Percentiles rank a stretch among this genome's conserved stretches.
phyloP scores from a whole-genome alignment of 2,113 vertebrate species.

The Entomyzon cyanotis region DNA sequence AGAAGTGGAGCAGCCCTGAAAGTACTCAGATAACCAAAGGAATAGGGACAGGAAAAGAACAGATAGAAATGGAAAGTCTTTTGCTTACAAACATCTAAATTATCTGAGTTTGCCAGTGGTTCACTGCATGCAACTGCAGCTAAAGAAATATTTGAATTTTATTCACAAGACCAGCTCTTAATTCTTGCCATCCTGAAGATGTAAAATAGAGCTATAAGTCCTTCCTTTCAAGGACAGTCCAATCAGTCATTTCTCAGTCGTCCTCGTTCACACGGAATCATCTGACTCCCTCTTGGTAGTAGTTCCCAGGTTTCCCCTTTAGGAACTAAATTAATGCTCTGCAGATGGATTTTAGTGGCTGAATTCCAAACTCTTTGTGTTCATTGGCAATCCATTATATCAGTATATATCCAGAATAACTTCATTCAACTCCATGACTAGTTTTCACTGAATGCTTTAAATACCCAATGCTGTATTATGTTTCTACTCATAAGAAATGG shows the following conservation, averaged over 20 bases:
- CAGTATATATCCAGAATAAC: neutral
- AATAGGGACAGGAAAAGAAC: neutral
- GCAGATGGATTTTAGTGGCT: conserved; percentile 33
- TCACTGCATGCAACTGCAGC: neutral
- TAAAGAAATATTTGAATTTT: neutral
- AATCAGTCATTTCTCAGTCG: neutral
- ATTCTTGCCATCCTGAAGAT: neutral
- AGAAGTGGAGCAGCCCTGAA: neutral
- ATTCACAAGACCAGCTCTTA: neutral
- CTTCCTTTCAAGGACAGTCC: neutral
- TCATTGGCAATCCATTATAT: neutral
- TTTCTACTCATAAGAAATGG: neutral
- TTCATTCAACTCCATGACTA: neutral
- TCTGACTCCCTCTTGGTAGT: neutral
- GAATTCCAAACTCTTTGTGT: conserved; percentile 10
- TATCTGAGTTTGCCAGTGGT: neutral
- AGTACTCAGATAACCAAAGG: neutral
- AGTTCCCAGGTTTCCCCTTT: neutral
- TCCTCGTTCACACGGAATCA: neutral
- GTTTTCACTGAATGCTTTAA: neutral
- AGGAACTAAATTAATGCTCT: conserved; percentile 11
- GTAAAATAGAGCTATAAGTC: neutral
- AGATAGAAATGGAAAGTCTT: neutral
- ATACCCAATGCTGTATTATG: neutral
- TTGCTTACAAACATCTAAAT: neutral